Percentiles rank a stretch among this genome's conserved stretches.
Conservation (phyloP, 2,888 invertebrate genomes). For the Tetranychus truncatus region DNA sequence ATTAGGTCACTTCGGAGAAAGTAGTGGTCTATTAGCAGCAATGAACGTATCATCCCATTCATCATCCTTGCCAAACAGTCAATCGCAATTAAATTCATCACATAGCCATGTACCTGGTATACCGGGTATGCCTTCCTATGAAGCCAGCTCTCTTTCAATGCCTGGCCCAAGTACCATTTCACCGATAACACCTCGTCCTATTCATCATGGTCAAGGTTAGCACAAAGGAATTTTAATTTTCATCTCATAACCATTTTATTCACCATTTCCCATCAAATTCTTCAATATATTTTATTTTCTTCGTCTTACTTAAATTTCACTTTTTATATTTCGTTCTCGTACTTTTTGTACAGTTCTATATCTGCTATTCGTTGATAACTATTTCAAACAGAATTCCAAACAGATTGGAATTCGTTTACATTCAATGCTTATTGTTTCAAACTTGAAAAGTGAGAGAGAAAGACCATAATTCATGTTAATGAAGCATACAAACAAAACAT, state of each 20-base stretch:
- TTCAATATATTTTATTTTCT: too few relatives aligned
- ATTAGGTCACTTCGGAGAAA: conserved; percentile 9
- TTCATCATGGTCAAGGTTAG: background rate
- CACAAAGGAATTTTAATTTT: background rate
- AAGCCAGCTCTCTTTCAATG: conserved; percentile 12
- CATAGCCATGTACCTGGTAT: conserved; percentile 7
- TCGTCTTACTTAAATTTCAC: too few relatives aligned
- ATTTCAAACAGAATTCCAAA: too few relatives aligned
- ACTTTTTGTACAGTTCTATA: too few relatives aligned
- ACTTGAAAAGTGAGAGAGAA: too few relatives aligned
- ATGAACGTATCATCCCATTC: conserved; percentile 6
- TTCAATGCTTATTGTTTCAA: too few relatives aligned
- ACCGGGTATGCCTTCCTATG: conserved; percentile 3
- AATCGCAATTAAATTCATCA: conserved; percentile 12
- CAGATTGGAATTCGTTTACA: too few relatives aligned
- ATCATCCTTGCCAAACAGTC: conserved; percentile 7
- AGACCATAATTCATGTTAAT: too few relatives aligned
- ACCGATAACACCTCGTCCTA: conserved; percentile 8
- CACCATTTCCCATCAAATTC: too few relatives aligned
- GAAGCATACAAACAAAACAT: too few relatives aligned
- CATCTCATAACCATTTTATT: background rate
- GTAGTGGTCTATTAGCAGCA: conserved; percentile 12
- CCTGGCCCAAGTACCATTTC: conserved; percentile 17
- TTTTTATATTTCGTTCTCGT: too few relatives aligned
- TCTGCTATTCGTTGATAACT: too few relatives aligned